Evolutionary conservation across 2,888 invertebrate genomes (phyloP).

Genomic region (Oscheius sp.): DNA sequence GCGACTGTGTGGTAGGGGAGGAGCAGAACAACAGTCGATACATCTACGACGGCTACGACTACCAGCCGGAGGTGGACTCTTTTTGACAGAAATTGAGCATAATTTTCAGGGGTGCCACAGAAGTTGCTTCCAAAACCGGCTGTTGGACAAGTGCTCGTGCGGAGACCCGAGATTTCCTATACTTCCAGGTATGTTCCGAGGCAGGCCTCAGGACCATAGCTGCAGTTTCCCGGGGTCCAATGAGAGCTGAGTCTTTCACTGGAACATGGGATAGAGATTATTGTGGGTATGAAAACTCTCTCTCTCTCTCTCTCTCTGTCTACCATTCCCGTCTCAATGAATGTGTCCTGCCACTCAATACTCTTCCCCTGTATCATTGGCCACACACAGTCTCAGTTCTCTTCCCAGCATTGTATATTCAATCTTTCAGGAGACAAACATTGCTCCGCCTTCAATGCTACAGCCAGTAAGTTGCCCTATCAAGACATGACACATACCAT

Average conservation of each 20-base stretch:
- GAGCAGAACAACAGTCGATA: slow-evolving; percentile 39
- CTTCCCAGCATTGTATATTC: too few species aligned
- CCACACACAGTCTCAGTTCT: too few species aligned
- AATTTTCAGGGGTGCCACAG: slow-evolving; percentile 57
- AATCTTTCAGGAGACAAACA: slow-evolving; percentile 42
- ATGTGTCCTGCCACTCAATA: too few species aligned
- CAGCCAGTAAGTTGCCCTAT: slow-evolving; percentile 49
- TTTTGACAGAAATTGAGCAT: neutral
- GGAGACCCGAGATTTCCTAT: slow-evolving; percentile 64
- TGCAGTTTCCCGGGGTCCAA: too few species aligned
- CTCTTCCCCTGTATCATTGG: too few species aligned
- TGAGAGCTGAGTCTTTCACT: too few species aligned
- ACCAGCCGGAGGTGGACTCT: slow-evolving; percentile 53
- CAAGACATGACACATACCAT: neutral
- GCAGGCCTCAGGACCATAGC: too few species aligned
- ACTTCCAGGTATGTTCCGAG: too few species aligned
- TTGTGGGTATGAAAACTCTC: too few species aligned
- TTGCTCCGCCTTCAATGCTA: slow-evolving; percentile 62
- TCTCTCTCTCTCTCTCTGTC: too few species aligned
- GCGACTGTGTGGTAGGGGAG: slow-evolving; percentile 52
- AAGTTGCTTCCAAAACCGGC: slow-evolving; percentile 61
- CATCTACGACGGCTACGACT: slow-evolving; percentile 59
- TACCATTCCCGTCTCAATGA: too few species aligned
- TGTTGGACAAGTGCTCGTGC: slow-evolving; percentile 58
- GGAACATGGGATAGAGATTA: too few species aligned